Evolutionary conservation across 2,888 invertebrate species (phyloP), one percentile per base, ranked within the genome.

Genomic region (Caprella mutica): DNA sequence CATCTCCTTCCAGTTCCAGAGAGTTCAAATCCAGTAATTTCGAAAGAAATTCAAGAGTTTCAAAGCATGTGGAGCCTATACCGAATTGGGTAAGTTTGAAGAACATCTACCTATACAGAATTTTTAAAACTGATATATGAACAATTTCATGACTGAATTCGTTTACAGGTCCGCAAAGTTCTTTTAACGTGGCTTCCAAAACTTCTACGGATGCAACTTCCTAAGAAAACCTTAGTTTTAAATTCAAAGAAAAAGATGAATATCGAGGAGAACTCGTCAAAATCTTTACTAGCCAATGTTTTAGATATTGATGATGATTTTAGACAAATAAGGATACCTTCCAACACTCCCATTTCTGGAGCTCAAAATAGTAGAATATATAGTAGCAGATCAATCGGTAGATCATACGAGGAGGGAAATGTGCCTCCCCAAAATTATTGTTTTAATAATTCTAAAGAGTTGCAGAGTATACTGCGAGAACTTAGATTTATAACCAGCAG

Each of bases 101-200:
- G 23, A 5, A 43, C 9, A 4, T 2, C 17, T n/a, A 43, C 9
- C 2, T n/a, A 46, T 8, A 46, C 2, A 46, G 4, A 46, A 19
- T 26, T 24, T 14, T 8, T 14, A 4, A 27, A n/a, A 42, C 21
- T 5, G 19, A 42, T 9, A 21, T 2, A 42, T 12, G 21, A 8
- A 42, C 5, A 52, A 21, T n/a, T 39, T 12, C n/a, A 43, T 42
- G 17, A 27, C 19, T 46, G 21, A 3, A 12, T 66, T 39, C 17
- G 19, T 53, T 58, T 58, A 72, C 77, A 90, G 90, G 84, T 91
- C 71, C 86, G 84, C 74, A 80, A 86, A 71, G 83, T 96, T 72
- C 90, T 98, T 77, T 82, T 97, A 71, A 87, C 88, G 76, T 97
- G 96, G 93, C 80, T 98, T 75, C 97, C 98, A 69, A 93, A 92